phyloP scores from a whole-genome alignment of 2,113 vertebrate genomes.

The Brachypteracias leptosomus region DNA sequence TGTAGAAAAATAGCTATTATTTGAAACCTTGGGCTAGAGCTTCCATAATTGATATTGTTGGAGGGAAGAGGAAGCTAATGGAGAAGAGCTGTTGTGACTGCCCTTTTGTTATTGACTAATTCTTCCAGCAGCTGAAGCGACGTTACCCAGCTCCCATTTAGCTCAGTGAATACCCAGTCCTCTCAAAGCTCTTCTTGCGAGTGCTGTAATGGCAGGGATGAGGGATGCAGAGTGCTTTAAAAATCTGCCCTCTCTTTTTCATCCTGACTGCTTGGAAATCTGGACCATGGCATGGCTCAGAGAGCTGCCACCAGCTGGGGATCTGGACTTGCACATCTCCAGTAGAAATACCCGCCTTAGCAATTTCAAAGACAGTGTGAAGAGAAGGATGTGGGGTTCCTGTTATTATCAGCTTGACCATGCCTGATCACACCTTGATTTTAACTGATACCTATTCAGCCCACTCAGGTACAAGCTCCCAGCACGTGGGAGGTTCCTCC shows the following conservation, averaged over 20 bases:
- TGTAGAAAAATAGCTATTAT: slow-evolving; percentile 52
- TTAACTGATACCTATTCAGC: background rate
- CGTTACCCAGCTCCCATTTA: slow-evolving; percentile 27
- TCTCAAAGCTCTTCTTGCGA: background rate
- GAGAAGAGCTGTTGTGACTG: slow-evolving; percentile 36
- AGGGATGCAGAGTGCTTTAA: background rate
- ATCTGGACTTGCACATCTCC: background rate
- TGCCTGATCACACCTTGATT: background rate
- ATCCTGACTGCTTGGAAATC: background rate
- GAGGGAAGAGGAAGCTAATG: slow-evolving; percentile 45
- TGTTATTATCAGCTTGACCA: background rate
- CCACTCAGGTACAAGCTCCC: background rate
- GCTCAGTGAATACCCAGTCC: background rate
- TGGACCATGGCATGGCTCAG: rapidly evolving
- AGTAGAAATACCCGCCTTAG: background rate
- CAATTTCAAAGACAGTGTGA: background rate
- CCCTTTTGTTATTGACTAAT: slow-evolving; percentile 60
- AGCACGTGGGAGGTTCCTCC: background rate
- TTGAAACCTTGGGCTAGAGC: slow-evolving; percentile 47
- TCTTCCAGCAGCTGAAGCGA: slow-evolving; percentile 6
- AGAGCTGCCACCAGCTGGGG: background rate
- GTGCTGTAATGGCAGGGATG: background rate
- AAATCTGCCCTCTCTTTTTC: background rate
- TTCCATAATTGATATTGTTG: slow-evolving; percentile 62
- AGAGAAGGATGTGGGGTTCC: background rate